A percentile compares a stretch with the other conserved stretches of the same genome.
Evolutionary conservation across 2,113 vertebrate genomes (phyloP).

Genomic region (Leuciscus idus): DNA sequence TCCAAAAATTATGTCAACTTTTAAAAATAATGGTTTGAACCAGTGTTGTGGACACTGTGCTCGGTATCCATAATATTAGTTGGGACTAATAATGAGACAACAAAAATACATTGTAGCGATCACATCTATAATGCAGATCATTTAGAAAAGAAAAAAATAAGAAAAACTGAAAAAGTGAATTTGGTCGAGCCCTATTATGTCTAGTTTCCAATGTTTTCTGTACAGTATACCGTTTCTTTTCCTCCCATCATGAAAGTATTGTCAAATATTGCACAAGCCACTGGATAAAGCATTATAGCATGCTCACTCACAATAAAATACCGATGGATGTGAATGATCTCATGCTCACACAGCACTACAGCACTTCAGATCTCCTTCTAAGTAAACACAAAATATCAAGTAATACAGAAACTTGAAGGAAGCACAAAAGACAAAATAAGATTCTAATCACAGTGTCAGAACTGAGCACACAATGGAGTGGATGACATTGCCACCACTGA

Average conservation of each 20-base stretch:
- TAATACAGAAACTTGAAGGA: neutral
- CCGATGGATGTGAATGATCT: conserved; percentile 28
- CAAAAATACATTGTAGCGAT: neutral
- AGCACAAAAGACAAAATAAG: conserved; percentile 9
- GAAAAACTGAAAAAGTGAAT: neutral
- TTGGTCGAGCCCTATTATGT: conserved; percentile 7
- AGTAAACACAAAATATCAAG: neutral
- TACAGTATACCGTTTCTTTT: neutral
- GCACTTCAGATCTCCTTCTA: neutral
- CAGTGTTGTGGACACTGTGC: neutral
- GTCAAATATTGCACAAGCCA: conserved; percentile 53
- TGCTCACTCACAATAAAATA: conserved; percentile 50
- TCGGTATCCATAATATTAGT: neutral
- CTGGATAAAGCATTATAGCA: conserved; percentile 45
- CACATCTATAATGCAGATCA: neutral
- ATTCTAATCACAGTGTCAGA: conserved; percentile 11
- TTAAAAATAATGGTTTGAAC: neutral
- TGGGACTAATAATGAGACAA: neutral
- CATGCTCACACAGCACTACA: conserved; percentile 21
- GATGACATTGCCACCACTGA: conserved; percentile 7
- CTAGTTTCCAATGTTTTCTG: neutral
- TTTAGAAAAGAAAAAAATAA: neutral
- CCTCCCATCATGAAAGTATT: conserved; percentile 37
- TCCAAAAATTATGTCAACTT: neutral
- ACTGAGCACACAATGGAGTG: conserved; percentile 23